A percentile compares a stretch with the other conserved stretches of the same genome.
These are phyloP conservation scores for Forbesichthys agassizii DNA, from an alignment of 2,113 vertebrate genomes.

Conservation along the genomic window DNA sequence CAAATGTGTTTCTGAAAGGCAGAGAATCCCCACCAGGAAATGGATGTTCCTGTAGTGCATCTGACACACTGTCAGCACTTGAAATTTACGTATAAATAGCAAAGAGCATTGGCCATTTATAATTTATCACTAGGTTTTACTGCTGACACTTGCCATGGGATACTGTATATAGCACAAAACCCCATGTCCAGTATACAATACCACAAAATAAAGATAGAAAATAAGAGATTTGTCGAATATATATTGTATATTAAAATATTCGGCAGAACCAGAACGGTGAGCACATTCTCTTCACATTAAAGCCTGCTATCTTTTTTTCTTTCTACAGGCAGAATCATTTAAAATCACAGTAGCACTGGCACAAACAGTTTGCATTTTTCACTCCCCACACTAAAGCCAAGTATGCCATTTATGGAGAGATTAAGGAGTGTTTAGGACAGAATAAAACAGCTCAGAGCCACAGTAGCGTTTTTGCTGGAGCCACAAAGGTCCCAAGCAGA, in stretches of 20 bases:
- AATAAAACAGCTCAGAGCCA: conserved; percentile 56
- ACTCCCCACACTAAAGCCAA: conserved; percentile 41
- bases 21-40: conserved; percentile 25
- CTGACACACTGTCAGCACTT: conserved; percentile 22
- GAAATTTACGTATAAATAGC: conserved; percentile 9
- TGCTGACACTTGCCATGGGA: conserved; percentile 14
- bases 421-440: conserved; percentile 62
- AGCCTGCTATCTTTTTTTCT: conserved; percentile 17
- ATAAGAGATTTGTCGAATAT: conserved; percentile 1
- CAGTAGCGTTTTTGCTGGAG: conserved; percentile 55
- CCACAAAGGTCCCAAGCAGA: conserved; percentile 58
- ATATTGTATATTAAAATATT: conserved; percentile 1
- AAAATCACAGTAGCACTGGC: conserved; percentile 34
- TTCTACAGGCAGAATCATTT: conserved; percentile 20
- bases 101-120: conserved; percentile 18
- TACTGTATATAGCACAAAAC: conserved; percentile 26
- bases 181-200: conserved; percentile 2
- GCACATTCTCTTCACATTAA: conserved; percentile 9
- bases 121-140: background rate
- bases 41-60: conserved; percentile 11
- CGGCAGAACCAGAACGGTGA: background rate
- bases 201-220: conserved; percentile 7
- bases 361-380: conserved; percentile 45
- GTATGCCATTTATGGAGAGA: conserved; percentile 53
- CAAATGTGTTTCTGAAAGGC: conserved; percentile 37